phyloP scores from a whole-genome alignment of 2,113 vertebrate genomes.

The Chloropsis cyanopogon region DNA sequence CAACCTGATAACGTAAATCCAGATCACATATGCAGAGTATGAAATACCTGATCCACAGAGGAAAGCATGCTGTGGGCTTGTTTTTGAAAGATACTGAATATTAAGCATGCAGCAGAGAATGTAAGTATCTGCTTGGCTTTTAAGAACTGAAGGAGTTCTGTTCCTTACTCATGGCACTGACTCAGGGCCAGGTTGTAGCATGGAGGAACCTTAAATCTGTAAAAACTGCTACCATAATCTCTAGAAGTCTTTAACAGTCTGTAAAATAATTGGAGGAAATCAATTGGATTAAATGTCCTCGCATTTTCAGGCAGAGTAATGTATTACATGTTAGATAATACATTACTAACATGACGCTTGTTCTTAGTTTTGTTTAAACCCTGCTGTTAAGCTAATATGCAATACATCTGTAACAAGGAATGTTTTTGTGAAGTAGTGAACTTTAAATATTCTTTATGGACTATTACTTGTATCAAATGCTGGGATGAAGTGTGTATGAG shows the following conservation, averaged over 20 bases:
- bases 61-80: neutral
- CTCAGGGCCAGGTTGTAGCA: neutral
- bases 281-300: neutral
- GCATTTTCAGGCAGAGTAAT: neutral
- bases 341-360: neutral
- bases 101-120: neutral
- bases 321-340: neutral
- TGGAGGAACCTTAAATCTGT: neutral
- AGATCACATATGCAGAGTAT: neutral
- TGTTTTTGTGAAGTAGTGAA: neutral
- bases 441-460: neutral
- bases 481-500: neutral
- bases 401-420: neutral
- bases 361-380: neutral
- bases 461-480: neutral
- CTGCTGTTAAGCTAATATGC: neutral
- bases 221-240: neutral
- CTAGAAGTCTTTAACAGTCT: neutral
- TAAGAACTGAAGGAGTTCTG: neutral
- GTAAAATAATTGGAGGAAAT: neutral
- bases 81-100: neutral
- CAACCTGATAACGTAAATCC: neutral
- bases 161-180: neutral
- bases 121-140: neutral
- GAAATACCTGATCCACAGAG: neutral